Base-by-base conservation (phyloP, 2,113 vertebrate genomes). In the Apaloderma vittatum region DNA sequence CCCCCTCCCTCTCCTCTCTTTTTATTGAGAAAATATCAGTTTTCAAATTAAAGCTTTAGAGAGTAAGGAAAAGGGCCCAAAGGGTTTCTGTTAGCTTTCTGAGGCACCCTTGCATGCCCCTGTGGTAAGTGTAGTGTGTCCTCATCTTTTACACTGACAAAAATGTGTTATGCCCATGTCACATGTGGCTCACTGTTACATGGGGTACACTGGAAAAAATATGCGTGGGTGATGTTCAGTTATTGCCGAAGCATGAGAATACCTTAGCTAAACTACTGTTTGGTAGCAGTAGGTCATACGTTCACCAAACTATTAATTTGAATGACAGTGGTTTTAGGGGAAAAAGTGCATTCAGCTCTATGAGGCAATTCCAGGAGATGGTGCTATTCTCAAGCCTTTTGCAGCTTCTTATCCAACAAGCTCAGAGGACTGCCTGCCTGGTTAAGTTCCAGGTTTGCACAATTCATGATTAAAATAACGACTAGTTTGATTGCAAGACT, bases 321-420 rank as follows among this genome's bases (percentile, higher is more conserved):
- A 70, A 46, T 83, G 2, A 10, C 11, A 19, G 9, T 19, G 19
- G 8, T 62, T 80, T 66, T 29, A n/a, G 10, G 24, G 0, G 0
- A 6, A 29, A 17, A 45, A 24, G 3, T 29, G 20, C 8, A 0
- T 55, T 63, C n/a, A 54, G 49, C 36, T 14, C 2, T 76, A 26
- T 13, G 63, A 83, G 13, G 5, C 2, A 0, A 77, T 65, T 93
- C 96, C 95, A 96, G 75, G 43, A 97, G 97, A 88, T 97, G 96
- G 97, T 92, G 96, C 96, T 95, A 4, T 93, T 90, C 51, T 77
- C 95, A 90, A 95, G n/a, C 11, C 9, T 86, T 76, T 92, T 63
- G 71, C n/a, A 90, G 14, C 29, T 22, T 74, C 55, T 30, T 27
- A 4, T 13, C 4, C 9, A 58, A 36, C 29, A 18, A 7, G 34